Evolutionary conservation across 2,888 invertebrate species (phyloP).

Genomic region (Drosophila affinis): DNA sequence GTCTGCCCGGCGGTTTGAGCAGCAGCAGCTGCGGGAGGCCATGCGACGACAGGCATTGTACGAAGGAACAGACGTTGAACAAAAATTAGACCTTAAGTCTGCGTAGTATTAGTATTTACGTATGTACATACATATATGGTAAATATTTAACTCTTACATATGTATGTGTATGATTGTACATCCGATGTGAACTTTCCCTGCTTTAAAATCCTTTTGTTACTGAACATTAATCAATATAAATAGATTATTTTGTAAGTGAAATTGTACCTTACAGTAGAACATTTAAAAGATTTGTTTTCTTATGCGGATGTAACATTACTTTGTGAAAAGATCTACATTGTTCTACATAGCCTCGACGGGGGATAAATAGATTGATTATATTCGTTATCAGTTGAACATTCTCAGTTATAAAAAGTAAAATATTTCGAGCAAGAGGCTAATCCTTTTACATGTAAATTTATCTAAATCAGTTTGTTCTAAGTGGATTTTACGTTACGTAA

Average conservation of each 20-base stretch:
- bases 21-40: slow-evolving; percentile 86
- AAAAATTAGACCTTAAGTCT: slow-evolving; percentile 70
- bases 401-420: background rate
- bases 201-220: slow-evolving; percentile 25
- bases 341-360: no score
- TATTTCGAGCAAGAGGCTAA: background rate
- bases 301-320: background rate
- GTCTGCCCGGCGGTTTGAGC: slow-evolving; percentile 88
- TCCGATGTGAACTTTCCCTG: slow-evolving; percentile 7
- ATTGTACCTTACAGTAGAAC: slow-evolving; percentile 21
- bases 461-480: no score
- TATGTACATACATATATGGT: background rate
- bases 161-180: background rate
- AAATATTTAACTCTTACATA: slow-evolving; percentile 13
- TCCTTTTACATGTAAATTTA: background rate
- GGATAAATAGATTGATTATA: background rate
- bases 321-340: background rate
- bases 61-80: slow-evolving; percentile 87
- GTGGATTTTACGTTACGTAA: no score
- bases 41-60: slow-evolving; percentile 86
- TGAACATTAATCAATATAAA: slow-evolving; percentile 11
- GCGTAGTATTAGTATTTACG: slow-evolving; percentile 54
- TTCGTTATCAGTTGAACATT: background rate
- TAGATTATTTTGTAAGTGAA: slow-evolving; percentile 19
- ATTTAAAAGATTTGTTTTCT: background rate